These are phyloP conservation scores for Anhinga rufa DNA, from an alignment of 2,113 vertebrate species.

Conservation along the genomic window DNA sequence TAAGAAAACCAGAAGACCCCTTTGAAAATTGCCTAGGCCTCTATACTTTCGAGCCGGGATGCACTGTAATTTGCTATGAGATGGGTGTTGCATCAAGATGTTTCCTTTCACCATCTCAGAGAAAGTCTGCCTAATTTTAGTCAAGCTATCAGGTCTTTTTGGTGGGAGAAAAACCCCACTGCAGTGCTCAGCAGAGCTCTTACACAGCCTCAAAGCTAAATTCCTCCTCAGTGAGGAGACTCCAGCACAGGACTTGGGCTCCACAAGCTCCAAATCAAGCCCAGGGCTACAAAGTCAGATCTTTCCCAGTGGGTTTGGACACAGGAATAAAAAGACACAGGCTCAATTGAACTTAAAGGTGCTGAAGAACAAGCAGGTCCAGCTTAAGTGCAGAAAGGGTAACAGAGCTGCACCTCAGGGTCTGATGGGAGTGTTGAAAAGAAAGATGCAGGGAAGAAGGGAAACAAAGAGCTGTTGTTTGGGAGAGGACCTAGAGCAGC, in stretches of 20 bases:
- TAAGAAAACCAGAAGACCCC: neutral
- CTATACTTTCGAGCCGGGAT: neutral
- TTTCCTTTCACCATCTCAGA: neutral
- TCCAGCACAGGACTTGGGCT: neutral
- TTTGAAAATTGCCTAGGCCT: neutral
- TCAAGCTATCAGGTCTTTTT: neutral
- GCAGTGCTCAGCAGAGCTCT: neutral
- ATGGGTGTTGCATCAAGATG: neutral
- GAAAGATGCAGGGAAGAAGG: neutral
- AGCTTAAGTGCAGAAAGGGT: neutral
- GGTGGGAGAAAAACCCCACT: too few species aligned
- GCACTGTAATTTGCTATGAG: neutral
- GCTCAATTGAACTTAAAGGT: neutral
- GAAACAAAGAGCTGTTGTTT: neutral
- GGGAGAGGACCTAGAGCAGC: neutral
- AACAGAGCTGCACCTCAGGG: neutral
- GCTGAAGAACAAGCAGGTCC: neutral
- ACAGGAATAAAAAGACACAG: neutral
- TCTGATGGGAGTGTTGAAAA: neutral
- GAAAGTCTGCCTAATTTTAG: neutral
- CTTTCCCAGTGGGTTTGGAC: neutral
- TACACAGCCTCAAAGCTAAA: neutral
- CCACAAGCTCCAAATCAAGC: neutral
- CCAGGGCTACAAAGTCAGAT: neutral
- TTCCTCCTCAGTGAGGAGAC: neutral